A percentile compares a stretch with the other conserved stretches of the same genome.
phyloP scores from a whole-genome alignment of 2,888 invertebrate species.

The Lamellibrachia columna region DNA sequence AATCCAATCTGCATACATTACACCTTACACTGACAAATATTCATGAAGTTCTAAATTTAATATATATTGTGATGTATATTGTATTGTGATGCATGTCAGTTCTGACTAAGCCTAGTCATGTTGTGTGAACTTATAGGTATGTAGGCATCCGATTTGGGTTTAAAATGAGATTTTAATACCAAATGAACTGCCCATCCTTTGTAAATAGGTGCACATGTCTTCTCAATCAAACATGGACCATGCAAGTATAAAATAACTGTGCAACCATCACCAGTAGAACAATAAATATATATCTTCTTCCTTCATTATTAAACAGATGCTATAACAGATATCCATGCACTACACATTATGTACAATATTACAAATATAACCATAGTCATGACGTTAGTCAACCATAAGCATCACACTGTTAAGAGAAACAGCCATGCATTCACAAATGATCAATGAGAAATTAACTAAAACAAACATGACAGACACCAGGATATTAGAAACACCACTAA shows the following conservation, averaged over 20 bases:
- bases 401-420: not conserved
- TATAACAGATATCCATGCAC: not conserved
- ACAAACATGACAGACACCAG: not conserved
- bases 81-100: not conserved
- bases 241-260: not conserved
- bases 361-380: not conserved
- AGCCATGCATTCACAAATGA: not conserved
- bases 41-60: not conserved
- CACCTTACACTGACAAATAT: not conserved
- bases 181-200: not conserved
- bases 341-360: not conserved
- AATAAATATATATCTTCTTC: not conserved
- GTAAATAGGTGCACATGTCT: not conserved
- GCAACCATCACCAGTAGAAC: not conserved
- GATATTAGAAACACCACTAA: not conserved
- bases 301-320: not conserved
- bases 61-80: not conserved
- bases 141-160: not conserved
- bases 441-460: not conserved
- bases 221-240: not conserved
- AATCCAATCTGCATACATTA: not conserved
- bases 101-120: too few species aligned
- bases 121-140: not conserved
- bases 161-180: not conserved
- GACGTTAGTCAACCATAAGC: not conserved